Evolutionary conservation across 2,888 invertebrate species (phyloP).

Genomic region (Ditylenchus weischeri): DNA sequence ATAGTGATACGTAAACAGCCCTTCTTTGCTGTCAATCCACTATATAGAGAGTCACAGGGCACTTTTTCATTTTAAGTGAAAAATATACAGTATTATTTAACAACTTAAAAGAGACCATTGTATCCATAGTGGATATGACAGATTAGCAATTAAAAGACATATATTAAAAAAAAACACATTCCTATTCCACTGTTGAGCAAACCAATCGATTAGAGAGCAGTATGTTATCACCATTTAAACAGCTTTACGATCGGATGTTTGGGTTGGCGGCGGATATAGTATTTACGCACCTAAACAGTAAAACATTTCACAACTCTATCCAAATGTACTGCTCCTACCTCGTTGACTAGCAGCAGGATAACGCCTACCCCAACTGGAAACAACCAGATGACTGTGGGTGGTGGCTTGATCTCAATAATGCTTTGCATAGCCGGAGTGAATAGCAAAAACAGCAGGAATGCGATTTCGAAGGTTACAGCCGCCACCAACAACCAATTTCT

Average conservation of each 20-base stretch:
- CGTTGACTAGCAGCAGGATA: conserved; percentile 43
- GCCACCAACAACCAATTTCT: conserved; percentile 39
- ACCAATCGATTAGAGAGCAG: no score
- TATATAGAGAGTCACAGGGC: no score
- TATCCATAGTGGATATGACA: no score
- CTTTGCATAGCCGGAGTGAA: conserved; percentile 43
- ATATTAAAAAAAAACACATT: no score
- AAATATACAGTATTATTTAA: no score
- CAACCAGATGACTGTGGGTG: conserved; percentile 41
- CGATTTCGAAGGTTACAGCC: conserved; percentile 44
- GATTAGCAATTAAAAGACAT: no score
- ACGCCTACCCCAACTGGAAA: conserved; percentile 43
- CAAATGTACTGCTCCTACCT: conserved; percentile 20
- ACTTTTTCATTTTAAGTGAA: no score
- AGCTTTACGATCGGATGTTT: conserved; percentile 35
- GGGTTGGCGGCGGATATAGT: conserved; percentile 37
- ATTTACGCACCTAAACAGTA: conserved; percentile 30
- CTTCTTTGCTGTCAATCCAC: no score
- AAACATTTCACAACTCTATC: background rate
- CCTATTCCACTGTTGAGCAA: no score
- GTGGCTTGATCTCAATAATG: conserved; percentile 42
- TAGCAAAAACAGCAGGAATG: conserved; percentile 41
- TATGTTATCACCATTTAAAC: conserved; percentile 37
- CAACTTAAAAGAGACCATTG: no score
- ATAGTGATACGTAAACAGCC: no score